Conservation (phyloP, 2,888 invertebrate species). For the Alentia gelatinosa region DNA sequence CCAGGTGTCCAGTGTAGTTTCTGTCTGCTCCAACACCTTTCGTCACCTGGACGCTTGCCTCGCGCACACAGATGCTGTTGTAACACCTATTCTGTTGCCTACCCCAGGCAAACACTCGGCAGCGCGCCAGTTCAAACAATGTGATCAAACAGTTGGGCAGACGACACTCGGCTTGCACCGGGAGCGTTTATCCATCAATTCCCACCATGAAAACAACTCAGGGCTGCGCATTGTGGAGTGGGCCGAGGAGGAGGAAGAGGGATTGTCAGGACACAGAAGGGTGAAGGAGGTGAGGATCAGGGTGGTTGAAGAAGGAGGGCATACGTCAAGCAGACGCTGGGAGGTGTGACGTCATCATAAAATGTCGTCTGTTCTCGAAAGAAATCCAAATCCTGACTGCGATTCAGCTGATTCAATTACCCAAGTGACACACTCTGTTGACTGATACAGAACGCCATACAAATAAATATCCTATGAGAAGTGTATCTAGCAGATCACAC, state of each 20-base stretch:
- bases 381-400: too few species aligned
- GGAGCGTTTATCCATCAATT: constrained; percentile 8
- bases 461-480: too few species aligned
- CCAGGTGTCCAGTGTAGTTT: neutral
- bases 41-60: neutral
- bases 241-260: neutral
- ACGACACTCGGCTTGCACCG: neutral
- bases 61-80: constrained; percentile 24
- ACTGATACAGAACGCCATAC: too few species aligned
- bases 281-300: neutral
- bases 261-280: neutral
- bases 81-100: constrained; percentile 26
- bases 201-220: neutral
- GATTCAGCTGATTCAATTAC: too few species aligned
- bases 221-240: neutral
- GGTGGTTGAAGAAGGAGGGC: neutral
- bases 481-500: too few species aligned
- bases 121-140: neutral
- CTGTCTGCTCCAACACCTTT: too few species aligned
- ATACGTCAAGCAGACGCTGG: too few species aligned
- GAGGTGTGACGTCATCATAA: too few species aligned
- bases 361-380: too few species aligned
- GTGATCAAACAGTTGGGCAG: neutral
- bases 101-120: neutral
- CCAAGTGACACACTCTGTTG: too few species aligned